A percentile compares a stretch with the other conserved stretches of the same genome.
phyloP scores from a whole-genome alignment of 2,888 invertebrate species.

The Sinodicranocentrus sp. region DNA sequence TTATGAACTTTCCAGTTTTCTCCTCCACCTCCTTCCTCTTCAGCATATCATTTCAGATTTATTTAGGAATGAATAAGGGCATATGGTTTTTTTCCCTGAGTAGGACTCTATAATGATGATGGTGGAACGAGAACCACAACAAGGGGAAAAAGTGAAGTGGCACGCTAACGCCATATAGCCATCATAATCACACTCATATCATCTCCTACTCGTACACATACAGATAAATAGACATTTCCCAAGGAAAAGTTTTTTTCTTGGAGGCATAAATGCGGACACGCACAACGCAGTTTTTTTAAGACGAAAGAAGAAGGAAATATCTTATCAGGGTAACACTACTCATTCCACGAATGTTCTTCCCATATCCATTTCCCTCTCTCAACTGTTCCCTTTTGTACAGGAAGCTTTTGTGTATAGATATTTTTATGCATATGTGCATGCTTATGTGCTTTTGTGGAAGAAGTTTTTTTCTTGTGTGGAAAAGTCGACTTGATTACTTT shows the following conservation, averaged over 20 bases:
- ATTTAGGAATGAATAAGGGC: slow-evolving; percentile 25
- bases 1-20: slow-evolving; percentile 2
- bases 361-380: too few species aligned
- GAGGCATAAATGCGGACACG: too few species aligned
- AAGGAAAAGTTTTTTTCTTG: too few species aligned
- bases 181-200: slow-evolving; percentile 52
- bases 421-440: not conserved
- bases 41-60: slow-evolving; percentile 3
- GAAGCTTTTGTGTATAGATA: too few species aligned
- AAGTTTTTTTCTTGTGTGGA: not conserved
- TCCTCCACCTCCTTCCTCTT: not conserved
- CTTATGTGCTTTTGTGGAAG: not conserved
- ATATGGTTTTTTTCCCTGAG: slow-evolving; percentile 38
- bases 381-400: too few species aligned
- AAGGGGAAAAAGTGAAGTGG: not conserved
- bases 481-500: too few species aligned
- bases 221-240: too few species aligned
- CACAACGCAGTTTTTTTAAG: too few species aligned
- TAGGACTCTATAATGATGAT: too few species aligned
- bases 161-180: not conserved
- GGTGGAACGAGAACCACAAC: not conserved
- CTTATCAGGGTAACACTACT: not conserved
- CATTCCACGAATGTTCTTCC: too few species aligned
- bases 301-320: not conserved
- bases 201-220: too few species aligned